phyloP scores from a whole-genome alignment of 37 sponge, comb jelly and placozoan genomes.

The Lycopodina hypogea region DNA sequence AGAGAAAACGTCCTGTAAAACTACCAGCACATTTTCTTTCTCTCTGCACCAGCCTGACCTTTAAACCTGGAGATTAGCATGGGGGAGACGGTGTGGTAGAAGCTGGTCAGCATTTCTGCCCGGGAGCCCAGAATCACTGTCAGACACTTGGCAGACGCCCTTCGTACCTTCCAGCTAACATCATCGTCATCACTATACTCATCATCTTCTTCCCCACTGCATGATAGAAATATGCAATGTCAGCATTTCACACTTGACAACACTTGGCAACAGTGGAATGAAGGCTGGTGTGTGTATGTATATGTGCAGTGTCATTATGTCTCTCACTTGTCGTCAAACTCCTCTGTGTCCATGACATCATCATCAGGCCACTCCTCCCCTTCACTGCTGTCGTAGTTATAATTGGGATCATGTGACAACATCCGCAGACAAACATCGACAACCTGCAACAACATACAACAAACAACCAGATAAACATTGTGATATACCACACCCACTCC shows the following conservation, averaged over 20 bases:
- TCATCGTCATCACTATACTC: slow-evolving; percentile 99
- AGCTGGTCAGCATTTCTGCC: slow-evolving; percentile 78
- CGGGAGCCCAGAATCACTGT: slow-evolving; percentile 76
- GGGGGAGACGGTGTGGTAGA: slow-evolving; percentile 86
- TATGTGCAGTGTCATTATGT: neutral
- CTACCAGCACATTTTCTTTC: neutral
- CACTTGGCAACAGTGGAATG: too few relatives aligned
- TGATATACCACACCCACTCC: neutral
- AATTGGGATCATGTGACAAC: slow-evolving; percentile 97
- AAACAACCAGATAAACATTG: neutral
- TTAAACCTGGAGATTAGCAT: slow-evolving; percentile 88
- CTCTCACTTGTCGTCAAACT: slow-evolving; percentile 38
- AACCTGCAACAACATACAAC: slow-evolving; percentile 38
- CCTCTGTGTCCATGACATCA: slow-evolving; percentile 68
- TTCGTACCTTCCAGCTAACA: slow-evolving; percentile 96
- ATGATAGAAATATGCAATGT: slow-evolving; percentile 5
- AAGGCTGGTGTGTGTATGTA: neutral
- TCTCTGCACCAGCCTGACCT: slow-evolving; percentile 41
- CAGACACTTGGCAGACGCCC: slow-evolving; percentile 89
- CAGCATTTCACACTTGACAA: too few relatives aligned
- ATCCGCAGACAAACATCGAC: slow-evolving; percentile 69
- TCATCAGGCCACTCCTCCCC: slow-evolving; percentile 75
- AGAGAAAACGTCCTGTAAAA: neutral
- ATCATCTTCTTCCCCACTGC: slow-evolving; percentile 74
- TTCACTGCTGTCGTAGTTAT: slow-evolving; percentile 87